A percentile compares a stretch with the other conserved stretches of the same genome.
Evolutionary conservation across 2,113 vertebrate species (phyloP).

Genomic region (Aphyosemion australe): DNA sequence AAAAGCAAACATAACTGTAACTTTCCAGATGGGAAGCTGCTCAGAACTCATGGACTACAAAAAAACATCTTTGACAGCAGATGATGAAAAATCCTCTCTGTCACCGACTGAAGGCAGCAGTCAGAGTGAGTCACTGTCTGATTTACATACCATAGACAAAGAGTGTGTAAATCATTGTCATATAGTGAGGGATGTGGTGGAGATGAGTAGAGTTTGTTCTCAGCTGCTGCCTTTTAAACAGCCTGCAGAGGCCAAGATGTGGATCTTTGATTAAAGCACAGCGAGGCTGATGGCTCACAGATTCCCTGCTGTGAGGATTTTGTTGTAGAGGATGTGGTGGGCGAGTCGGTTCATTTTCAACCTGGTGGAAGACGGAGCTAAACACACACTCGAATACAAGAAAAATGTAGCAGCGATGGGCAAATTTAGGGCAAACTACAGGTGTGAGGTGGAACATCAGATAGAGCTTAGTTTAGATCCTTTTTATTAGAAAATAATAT

Average conservation of each 20-base stretch:
- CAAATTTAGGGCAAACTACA: neutral
- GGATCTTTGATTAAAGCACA: constrained; percentile 59
- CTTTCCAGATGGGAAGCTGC: constrained; percentile 1
- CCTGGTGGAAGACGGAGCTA: neutral
- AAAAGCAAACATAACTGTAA: constrained; percentile 11
- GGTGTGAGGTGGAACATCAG: neutral
- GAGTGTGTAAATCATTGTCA: constrained; percentile 57
- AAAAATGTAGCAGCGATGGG: too few species aligned
- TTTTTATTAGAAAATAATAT: neutral
- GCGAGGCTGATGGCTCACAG: constrained; percentile 39
- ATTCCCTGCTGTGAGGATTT: constrained; percentile 40
- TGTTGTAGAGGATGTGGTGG: constrained; percentile 17
- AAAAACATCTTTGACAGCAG: constrained; percentile 30
- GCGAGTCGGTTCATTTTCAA: constrained; percentile 19
- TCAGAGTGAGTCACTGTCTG: constrained; percentile 44
- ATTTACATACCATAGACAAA: constrained; percentile 67
- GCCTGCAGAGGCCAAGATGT: constrained; percentile 34
- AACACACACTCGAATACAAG: neutral
- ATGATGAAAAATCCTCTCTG: constrained; percentile 50
- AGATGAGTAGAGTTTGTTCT: constrained; percentile 59
- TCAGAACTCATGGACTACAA: neutral
- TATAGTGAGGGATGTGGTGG: constrained; percentile 57
- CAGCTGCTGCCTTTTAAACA: constrained; percentile 20
- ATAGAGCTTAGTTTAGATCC: neutral
- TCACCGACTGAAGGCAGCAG: constrained; percentile 63